Conservation (phyloP, 2,888 invertebrate species). For the Biston betularia region DNA sequence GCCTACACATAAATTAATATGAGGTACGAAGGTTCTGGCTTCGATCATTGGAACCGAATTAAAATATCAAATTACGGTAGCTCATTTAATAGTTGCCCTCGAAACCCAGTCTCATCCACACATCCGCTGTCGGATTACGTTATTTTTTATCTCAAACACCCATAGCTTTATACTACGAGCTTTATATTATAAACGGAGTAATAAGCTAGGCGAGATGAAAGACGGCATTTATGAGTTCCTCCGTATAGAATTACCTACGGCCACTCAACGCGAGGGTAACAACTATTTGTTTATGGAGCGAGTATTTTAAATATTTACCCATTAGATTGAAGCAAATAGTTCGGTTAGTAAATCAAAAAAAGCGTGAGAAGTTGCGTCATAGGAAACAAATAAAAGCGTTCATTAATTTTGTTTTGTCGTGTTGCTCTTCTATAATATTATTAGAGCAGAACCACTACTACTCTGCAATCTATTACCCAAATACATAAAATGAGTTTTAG, state of each 20-base stretch:
- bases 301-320: constrained; percentile 71
- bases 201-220: constrained; percentile 77
- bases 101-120: constrained; percentile 58
- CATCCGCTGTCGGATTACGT: constrained; percentile 63
- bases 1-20: constrained; percentile 21
- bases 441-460: too few relatives aligned
- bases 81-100: constrained; percentile 64
- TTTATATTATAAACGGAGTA: constrained; percentile 57
- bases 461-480: too few relatives aligned
- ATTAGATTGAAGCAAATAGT: constrained; percentile 56
- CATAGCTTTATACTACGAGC: constrained; percentile 45
- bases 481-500: too few relatives aligned
- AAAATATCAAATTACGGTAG: constrained; percentile 72
- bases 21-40: constrained; percentile 28
- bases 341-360: constrained; percentile 48
- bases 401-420: constrained; percentile 24
- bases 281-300: constrained; percentile 70
- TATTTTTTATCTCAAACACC: constrained; percentile 60
- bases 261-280: constrained; percentile 54
- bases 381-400: constrained; percentile 41
- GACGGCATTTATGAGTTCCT: constrained; percentile 72
- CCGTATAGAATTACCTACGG: constrained; percentile 74
- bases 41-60: constrained; percentile 44
- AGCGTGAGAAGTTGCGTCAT: constrained; percentile 55
- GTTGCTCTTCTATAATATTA: too few relatives aligned